Evolutionary conservation across 2,888 invertebrate genomes (phyloP).

Genomic region (Pogonocherus hispidulus): DNA sequence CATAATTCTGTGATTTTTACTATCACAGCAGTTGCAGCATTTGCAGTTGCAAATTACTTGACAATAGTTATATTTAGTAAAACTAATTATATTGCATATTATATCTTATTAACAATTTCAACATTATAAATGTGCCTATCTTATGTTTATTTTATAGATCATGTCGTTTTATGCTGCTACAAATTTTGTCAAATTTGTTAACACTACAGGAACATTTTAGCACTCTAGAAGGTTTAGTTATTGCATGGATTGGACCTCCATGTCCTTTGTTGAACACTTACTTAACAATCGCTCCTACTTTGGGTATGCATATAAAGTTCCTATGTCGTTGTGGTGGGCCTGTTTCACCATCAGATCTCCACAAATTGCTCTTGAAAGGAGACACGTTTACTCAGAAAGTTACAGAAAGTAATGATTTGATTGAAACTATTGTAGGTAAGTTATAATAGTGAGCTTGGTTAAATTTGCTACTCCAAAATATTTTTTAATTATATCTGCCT

Average conservation of each 20-base stretch:
- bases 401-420: constrained; percentile 23
- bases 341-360: constrained; percentile 29
- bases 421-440: constrained; percentile 27
- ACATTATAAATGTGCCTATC: no score
- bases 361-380: constrained; percentile 20
- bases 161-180: constrained; percentile 29
- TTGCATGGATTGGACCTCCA: constrained; percentile 36
- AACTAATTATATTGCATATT: no score
- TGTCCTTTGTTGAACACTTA: constrained; percentile 36
- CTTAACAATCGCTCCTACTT: constrained; percentile 30
- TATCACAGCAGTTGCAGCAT: no score
- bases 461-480: no score
- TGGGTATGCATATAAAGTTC: constrained; percentile 33
- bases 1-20: no score
- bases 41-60: no score
- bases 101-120: no score
- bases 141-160: constrained; percentile 31
- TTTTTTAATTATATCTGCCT: no score
- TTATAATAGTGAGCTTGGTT: neutral
- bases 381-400: constrained; percentile 19
- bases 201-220: constrained; percentile 37
- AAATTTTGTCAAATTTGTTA: constrained; percentile 33
- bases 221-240: constrained; percentile 27
- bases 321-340: constrained; percentile 30
- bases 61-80: no score